Conservation (phyloP, 2,888 invertebrate genomes). For the Polydesmus complanatus region DNA sequence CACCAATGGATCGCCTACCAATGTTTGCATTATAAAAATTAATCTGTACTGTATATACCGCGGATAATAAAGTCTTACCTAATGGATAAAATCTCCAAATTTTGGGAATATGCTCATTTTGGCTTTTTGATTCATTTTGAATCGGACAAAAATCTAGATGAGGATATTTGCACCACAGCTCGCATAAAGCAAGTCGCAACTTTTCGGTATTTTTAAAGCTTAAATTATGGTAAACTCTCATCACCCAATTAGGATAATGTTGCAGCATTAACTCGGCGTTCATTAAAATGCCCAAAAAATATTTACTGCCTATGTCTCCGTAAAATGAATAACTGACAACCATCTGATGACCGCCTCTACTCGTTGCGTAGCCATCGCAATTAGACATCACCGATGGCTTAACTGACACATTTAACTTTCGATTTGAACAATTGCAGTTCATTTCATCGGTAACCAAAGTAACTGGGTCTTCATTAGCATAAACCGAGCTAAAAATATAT, state of each 20-base stretch:
- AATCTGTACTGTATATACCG: no score
- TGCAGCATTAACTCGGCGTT: neutral
- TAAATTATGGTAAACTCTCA: conserved; percentile 20
- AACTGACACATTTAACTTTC: neutral
- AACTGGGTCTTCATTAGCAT: no score
- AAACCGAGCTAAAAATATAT: no score
- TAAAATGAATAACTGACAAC: conserved; percentile 7
- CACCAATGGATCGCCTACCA: conserved; percentile 19
- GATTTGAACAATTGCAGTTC: neutral
- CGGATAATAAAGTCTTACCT: no score
- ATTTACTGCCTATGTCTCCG: neutral
- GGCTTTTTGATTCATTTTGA: neutral
- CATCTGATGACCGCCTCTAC: conserved; percentile 2
- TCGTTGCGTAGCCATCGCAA: conserved; percentile 3
- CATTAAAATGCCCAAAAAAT: neutral
- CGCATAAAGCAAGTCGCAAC: no score
- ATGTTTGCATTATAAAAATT: neutral
- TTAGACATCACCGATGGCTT: neutral
- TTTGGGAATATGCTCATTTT: neutral
- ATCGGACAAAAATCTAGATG: conserved; percentile 19
- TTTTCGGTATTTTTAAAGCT: neutral
- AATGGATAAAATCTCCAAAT: conserved; percentile 11
- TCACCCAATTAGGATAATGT: conserved; percentile 18
- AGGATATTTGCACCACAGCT: conserved; percentile 11
- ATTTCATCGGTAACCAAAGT: no score